Evolutionary conservation across 2,797 vertebrate species (phyloP).

Genomic region (Xiphorhynchus erythropygius): DNA sequence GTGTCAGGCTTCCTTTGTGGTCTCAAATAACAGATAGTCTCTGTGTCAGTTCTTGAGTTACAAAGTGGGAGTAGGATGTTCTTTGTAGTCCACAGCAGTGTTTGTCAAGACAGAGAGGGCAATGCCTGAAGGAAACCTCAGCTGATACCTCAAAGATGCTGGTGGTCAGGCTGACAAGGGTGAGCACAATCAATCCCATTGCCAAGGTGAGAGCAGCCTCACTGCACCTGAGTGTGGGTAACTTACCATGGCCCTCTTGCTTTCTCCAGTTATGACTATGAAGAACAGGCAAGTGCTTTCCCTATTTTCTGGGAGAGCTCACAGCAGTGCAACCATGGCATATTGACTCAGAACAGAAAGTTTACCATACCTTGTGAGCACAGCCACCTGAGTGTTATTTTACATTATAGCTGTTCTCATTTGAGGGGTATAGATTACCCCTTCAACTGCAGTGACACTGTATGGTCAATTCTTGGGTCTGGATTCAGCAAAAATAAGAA

Average conservation of each 20-base stretch:
- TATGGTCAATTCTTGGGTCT: not conserved
- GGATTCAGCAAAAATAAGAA: not conserved
- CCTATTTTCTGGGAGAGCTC: not conserved
- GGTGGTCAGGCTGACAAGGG: not conserved
- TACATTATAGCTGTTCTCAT: not conserved
- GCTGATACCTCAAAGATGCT: not conserved
- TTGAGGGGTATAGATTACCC: not conserved
- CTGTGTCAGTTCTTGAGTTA: not conserved
- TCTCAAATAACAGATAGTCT: not conserved
- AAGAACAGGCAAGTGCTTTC: not conserved
- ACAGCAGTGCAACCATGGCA: not conserved
- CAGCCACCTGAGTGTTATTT: not conserved
- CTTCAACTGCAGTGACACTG: not conserved
- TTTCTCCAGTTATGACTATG: not conserved
- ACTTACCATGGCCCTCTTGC: not conserved
- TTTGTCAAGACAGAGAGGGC: not conserved
- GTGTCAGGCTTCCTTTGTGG: not conserved
- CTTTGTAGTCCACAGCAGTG: not conserved
- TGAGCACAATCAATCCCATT: not conserved
- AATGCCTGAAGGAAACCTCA: not conserved
- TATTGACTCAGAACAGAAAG: not conserved
- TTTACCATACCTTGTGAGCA: not conserved
- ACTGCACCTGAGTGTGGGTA: accelerated
- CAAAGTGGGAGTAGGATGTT: not conserved
- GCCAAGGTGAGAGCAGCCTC: not conserved